Evolutionary conservation across 53 echinoderm and acorn worm species (phyloP), one percentile per base, ranked within the genome.

Genomic region (Zoroaster sp.): DNA sequence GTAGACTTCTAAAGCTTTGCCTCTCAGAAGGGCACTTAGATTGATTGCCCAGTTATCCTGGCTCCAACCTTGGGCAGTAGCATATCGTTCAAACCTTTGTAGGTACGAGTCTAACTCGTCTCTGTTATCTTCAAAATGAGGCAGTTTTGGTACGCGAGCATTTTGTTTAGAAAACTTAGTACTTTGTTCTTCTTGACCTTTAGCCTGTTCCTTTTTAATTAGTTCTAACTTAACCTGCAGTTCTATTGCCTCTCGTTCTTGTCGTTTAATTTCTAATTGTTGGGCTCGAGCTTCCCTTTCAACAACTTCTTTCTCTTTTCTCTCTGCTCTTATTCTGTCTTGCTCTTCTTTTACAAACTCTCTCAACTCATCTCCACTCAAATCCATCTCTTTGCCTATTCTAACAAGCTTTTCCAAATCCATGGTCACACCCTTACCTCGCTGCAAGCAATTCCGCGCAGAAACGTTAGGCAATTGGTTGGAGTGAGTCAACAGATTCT

Each of bases 101-200:
- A 89, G 4, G 30, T 89, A 89, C 0, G 89, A 69, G 31, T 79
- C 89, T 17, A 89, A 23, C 21, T 89, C 89, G 80, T 89, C 89
- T 30, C 47, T 69, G 12, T 51, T 37, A 18, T 77, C 77, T 40
- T 89, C 67, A 69, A 89, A 89, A 0, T 40, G 72, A 9, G 89
- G 78, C 39, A 89, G 42, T 55, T 89, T 89, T 33, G 89, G 78
- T 0, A 67, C 18, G 3, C 66, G n/a, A 40, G 66, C 88, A 40
- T 28, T 41, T 47, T 4, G 35, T 69, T 41, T 53, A 78, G 1
- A 5, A 13, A 1, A 1, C 31, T 43, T 38, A 33, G 17, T 15
- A n/a, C 70, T 70, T 70, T 4, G 51, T 0, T 49, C 51, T 2
- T 49, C 17, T 0, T 4, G 14, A 49, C 51, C 18, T 4, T 4